Conservation (phyloP, 2,888 invertebrate species). For the Emmelina monodactyla region DNA sequence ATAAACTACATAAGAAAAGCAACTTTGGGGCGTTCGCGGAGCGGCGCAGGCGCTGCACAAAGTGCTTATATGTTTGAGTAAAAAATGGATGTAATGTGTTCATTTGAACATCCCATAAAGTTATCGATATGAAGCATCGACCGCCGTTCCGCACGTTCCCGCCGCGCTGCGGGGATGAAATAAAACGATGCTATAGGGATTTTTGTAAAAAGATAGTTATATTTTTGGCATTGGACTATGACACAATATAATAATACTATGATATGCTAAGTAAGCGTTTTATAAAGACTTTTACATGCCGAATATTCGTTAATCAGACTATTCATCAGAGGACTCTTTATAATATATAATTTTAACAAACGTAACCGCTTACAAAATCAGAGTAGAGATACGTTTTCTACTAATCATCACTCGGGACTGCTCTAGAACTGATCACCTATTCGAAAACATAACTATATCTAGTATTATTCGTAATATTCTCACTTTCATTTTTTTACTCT, state of each 20-base stretch:
- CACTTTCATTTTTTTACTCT: constrained; percentile 63
- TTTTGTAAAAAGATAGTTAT: constrained; percentile 68
- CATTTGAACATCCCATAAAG: too few relatives aligned
- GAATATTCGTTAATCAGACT: constrained; percentile 66
- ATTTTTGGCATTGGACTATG: constrained; percentile 68
- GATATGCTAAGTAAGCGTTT: constrained; percentile 68
- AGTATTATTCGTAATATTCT: constrained; percentile 62
- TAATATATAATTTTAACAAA: constrained; percentile 64
- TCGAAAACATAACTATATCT: constrained; percentile 60
- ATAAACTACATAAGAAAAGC: too few relatives aligned
- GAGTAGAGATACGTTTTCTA: constrained; percentile 51
- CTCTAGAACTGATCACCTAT: constrained; percentile 53
- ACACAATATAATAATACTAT: constrained; percentile 68
- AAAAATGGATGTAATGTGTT: too few relatives aligned
- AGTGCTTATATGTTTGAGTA: too few relatives aligned
- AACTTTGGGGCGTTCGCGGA: too few relatives aligned
- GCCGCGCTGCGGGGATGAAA: constrained; percentile 32
- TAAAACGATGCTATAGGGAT: constrained; percentile 59
- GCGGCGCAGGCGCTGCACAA: too few relatives aligned
- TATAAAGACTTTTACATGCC: constrained; percentile 67
- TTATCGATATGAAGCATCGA: constrained; percentile 6
- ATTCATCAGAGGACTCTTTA: constrained; percentile 65
- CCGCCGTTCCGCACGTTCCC: constrained; percentile 13
- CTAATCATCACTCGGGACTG: constrained; percentile 41
- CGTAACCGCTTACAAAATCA: constrained; percentile 63